Conservation (phyloP, 2,113 vertebrate genomes). For the Pelobates fuscus region DNA sequence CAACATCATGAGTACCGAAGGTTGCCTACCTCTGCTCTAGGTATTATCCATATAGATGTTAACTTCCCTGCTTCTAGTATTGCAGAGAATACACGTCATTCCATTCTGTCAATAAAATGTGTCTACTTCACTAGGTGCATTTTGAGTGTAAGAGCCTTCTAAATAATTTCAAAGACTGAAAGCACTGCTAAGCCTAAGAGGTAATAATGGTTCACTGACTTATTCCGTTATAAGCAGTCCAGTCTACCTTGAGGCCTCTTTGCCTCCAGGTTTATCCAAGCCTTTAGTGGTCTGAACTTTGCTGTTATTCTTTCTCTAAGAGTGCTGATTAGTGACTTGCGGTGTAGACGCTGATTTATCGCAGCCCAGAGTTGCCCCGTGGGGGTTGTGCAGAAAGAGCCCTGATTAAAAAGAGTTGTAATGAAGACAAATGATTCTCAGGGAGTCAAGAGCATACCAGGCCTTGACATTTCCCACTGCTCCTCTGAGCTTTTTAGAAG, state of each 20-base stretch:
- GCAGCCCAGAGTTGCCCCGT: slow-evolving; percentile 72
- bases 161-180: slow-evolving; percentile 49
- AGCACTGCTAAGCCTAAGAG: slow-evolving; percentile 46
- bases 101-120: neutral
- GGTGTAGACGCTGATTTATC: slow-evolving; percentile 81
- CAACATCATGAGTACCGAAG: no score
- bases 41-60: no score
- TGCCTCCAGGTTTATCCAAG: slow-evolving; percentile 64
- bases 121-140: slow-evolving; percentile 44
- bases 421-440: slow-evolving; percentile 82
- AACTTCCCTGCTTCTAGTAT: no score
- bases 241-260: slow-evolving; percentile 61
- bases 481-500: slow-evolving; percentile 73
- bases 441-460: slow-evolving; percentile 74
- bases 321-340: slow-evolving; percentile 82
- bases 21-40: no score
- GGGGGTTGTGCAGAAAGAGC: slow-evolving; percentile 77
- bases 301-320: slow-evolving; percentile 76
- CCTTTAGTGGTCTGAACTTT: slow-evolving; percentile 68
- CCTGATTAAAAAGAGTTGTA: slow-evolving; percentile 82
- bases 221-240: slow-evolving; percentile 54
- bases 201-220: slow-evolving; percentile 56
- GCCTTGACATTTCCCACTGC: slow-evolving; percentile 72
- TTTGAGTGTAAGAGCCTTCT: slow-evolving; percentile 50
- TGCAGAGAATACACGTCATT: no score